Percentiles rank a stretch among this genome's conserved stretches.
phyloP scores from a whole-genome alignment of 1,140 invertebrate species.

The Drosophila kepulauana region DNA sequence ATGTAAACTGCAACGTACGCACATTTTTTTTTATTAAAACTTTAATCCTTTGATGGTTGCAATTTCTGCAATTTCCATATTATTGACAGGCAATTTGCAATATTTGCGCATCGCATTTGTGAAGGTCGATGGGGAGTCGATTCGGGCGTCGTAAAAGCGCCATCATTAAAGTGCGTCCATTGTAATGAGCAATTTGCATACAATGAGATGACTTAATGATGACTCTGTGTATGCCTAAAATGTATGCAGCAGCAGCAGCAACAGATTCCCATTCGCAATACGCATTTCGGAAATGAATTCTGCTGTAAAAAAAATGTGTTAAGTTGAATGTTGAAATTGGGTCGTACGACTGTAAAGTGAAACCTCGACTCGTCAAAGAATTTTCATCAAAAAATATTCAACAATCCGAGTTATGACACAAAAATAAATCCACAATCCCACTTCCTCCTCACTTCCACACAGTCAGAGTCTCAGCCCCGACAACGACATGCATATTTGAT shows the following conservation, averaged over 20 bases:
- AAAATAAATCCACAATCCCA: background rate
- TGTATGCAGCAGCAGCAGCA: slow-evolving; percentile 30
- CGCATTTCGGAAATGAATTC: background rate
- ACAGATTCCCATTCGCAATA: background rate
- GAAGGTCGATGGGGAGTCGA: slow-evolving; percentile 27
- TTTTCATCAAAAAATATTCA: slow-evolving; percentile 6
- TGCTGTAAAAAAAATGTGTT: background rate
- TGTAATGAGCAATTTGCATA: slow-evolving; percentile 49
- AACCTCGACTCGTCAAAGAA: slow-evolving; percentile 6
- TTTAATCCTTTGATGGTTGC: slow-evolving; percentile 49
- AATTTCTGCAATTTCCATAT: slow-evolving; percentile 58
- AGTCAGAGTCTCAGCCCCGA: background rate
- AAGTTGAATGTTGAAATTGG: slow-evolving; percentile 10
- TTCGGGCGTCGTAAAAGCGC: background rate
- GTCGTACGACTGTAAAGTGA: background rate
- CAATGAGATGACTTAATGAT: slow-evolving; percentile 24
- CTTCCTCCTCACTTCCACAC: background rate
- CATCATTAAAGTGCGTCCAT: slow-evolving; percentile 33
- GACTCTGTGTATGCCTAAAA: slow-evolving; percentile 16
- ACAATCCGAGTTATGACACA: slow-evolving; percentile 14
- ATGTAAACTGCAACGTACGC: background rate
- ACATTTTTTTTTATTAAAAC: slow-evolving; percentile 39
- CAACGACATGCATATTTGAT: slow-evolving; percentile 49
- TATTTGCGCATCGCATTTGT: slow-evolving; percentile 42
- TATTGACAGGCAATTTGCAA: slow-evolving; percentile 60